Evolutionary conservation across 2,888 invertebrate genomes (phyloP).

Genomic region (Apamea crenata): DNA sequence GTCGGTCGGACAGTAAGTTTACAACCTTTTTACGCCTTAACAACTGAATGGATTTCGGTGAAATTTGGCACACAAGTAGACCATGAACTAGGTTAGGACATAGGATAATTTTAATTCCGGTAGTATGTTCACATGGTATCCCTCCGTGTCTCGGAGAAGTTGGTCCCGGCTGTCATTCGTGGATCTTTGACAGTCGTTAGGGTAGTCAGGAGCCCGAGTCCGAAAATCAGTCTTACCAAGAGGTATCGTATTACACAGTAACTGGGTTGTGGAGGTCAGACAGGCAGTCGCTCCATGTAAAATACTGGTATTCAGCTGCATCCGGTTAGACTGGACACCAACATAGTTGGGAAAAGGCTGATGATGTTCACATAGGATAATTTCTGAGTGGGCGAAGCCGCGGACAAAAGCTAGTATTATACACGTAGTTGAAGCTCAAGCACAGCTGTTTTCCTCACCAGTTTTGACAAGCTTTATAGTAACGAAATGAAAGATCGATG

Average conservation of each 20-base stretch:
- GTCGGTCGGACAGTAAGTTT: not conserved
- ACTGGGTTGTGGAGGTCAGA: too few relatives aligned
- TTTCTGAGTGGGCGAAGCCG: not conserved
- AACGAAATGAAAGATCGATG: conserved; percentile 62
- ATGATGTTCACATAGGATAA: not conserved
- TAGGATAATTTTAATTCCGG: not conserved
- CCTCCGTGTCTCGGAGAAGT: too few relatives aligned
- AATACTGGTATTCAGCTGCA: too few relatives aligned
- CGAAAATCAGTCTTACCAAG: too few relatives aligned
- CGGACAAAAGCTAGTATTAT: not conserved
- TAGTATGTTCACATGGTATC: not conserved
- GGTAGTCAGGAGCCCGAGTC: too few relatives aligned
- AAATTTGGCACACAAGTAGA: too few relatives aligned
- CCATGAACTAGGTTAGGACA: not conserved
- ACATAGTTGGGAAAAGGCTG: too few relatives aligned
- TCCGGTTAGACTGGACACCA: too few relatives aligned
- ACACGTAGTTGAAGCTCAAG: not conserved
- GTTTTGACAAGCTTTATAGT: conserved; percentile 28
- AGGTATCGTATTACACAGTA: too few relatives aligned
- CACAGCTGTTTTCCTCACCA: not conserved
- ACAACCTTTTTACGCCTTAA: not conserved
- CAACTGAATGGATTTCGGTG: not conserved
- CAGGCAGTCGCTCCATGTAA: too few relatives aligned
- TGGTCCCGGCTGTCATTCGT: too few relatives aligned
- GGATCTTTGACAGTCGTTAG: too few relatives aligned